Conservation (phyloP, 2,797 vertebrate species). For the Monodelphis domestica region DNA sequence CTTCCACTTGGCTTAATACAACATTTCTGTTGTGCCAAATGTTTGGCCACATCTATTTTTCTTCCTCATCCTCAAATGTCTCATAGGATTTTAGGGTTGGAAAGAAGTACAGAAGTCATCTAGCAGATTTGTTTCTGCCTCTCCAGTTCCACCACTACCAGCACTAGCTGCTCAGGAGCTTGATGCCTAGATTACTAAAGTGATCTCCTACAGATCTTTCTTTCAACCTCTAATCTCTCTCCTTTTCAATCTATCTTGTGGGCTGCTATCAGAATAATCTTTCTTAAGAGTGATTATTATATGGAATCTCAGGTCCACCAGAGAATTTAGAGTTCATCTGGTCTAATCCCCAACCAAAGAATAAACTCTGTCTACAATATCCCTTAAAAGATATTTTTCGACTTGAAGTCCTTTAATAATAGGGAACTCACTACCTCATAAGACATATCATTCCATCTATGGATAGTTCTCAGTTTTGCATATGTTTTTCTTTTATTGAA, state of each 20-base stretch:
- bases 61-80: not conserved
- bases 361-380: not conserved
- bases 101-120: not conserved
- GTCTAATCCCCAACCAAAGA: not conserved
- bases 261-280: not conserved
- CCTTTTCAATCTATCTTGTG: not conserved
- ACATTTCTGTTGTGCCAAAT: not conserved
- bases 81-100: not conserved
- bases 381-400: not conserved
- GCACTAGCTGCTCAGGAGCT: not conserved
- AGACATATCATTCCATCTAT: not conserved
- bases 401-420: not conserved
- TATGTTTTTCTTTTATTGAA: not conserved
- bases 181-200: not conserved
- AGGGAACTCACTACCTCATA: not conserved
- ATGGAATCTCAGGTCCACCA: not conserved
- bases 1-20: not conserved
- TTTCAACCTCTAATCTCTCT: not conserved
- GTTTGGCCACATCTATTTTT: not conserved
- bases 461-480: not conserved
- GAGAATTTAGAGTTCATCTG: not conserved
- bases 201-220: not conserved
- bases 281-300: not conserved
- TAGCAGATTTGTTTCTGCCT: not conserved
- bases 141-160: not conserved